Percentiles rank a stretch among this genome's conserved stretches.
These are phyloP conservation scores for Andrena cerasifolii DNA, from an alignment of 1,140 invertebrate genomes.

Conservation along the genomic window DNA sequence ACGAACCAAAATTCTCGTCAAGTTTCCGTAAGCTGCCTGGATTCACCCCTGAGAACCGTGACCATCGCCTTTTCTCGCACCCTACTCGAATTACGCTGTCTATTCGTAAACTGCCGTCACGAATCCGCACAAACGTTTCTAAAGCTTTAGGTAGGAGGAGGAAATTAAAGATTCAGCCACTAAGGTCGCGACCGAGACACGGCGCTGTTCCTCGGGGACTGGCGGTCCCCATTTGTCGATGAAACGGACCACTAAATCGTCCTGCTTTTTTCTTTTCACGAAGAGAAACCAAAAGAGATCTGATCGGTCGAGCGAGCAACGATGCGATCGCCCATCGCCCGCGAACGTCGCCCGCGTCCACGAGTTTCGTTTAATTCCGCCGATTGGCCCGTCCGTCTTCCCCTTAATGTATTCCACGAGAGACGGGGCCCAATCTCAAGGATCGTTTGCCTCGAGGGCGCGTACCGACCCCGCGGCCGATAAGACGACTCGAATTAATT, in stretches of 20 bases:
- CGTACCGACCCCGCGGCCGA: not conserved
- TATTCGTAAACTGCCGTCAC: conserved; percentile 59
- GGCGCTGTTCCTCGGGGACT: conserved; percentile 11
- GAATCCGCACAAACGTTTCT: conserved; percentile 49
- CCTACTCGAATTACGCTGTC: conserved; percentile 26
- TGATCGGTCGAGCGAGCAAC: conserved; percentile 47
- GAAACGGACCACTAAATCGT: conserved; percentile 7
- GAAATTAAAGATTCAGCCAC: not conserved
- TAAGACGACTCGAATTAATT: not conserved
- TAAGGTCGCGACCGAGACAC: conserved; percentile 1
- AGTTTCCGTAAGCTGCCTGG: too few species aligned
- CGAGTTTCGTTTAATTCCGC: not conserved
- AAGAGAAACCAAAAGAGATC: conserved; percentile 21
- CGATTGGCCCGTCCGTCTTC: not conserved
- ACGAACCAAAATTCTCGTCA: too few species aligned
- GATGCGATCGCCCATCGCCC: not conserved
- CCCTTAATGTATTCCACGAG: not conserved
- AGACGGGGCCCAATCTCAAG: not conserved
- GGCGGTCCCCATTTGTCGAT: conserved; percentile 1
- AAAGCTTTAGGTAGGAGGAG: not conserved
- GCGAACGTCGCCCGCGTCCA: conserved; percentile 15
- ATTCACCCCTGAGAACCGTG: too few species aligned
- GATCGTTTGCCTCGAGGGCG: conserved; percentile 25
- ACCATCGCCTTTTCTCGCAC: not conserved
- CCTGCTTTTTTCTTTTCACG: conserved; percentile 24